Evolutionary conservation across 2,888 invertebrate genomes (phyloP).

Genomic region (Habroteleia sp.): DNA sequence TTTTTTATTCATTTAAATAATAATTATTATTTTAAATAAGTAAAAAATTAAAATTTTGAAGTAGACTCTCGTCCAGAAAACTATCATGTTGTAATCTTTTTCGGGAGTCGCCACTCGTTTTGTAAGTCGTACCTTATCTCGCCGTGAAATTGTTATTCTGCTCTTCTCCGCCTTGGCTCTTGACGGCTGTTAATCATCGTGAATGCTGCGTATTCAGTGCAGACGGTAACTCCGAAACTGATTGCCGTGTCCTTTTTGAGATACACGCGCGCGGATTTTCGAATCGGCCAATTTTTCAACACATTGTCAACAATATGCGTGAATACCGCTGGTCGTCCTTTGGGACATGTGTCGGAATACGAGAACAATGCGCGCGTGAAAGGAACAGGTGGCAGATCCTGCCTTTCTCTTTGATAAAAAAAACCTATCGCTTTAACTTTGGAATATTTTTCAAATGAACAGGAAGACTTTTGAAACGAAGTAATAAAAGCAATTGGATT

Average conservation of each 20-base stretch:
- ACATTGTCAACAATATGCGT: slow-evolving; percentile 60
- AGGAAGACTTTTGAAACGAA: slow-evolving; percentile 10
- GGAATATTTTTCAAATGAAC: slow-evolving; percentile 52
- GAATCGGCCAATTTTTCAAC: slow-evolving; percentile 67
- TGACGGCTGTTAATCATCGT: slow-evolving; percentile 64
- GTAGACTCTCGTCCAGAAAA: too few relatives aligned
- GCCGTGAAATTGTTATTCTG: slow-evolving; percentile 57
- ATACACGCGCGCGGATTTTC: slow-evolving; percentile 60
- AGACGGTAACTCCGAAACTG: slow-evolving; percentile 61
- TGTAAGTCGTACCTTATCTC: slow-evolving; percentile 43
- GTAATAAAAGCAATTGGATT: slow-evolving; percentile 1
- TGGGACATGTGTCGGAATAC: slow-evolving; percentile 72
- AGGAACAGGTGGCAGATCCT: slow-evolving; percentile 64
- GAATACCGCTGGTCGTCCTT: slow-evolving; percentile 70
- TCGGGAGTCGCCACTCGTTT: slow-evolving; percentile 46
- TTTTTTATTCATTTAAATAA: too few relatives aligned
- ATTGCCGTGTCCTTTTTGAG: slow-evolving; percentile 55
- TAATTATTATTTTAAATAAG: too few relatives aligned
- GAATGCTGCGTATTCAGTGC: slow-evolving; percentile 63
- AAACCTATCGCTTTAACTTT: slow-evolving; percentile 74
- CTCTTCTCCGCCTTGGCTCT: slow-evolving; percentile 54
- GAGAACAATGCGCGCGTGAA: slow-evolving; percentile 60
- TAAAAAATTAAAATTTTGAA: too few relatives aligned
- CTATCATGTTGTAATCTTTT: slow-evolving; percentile 39
- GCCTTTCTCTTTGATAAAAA: slow-evolving; percentile 52